phyloP scores from a whole-genome alignment of 1,140 invertebrate species.

The Anoplolepis gracilipes region DNA sequence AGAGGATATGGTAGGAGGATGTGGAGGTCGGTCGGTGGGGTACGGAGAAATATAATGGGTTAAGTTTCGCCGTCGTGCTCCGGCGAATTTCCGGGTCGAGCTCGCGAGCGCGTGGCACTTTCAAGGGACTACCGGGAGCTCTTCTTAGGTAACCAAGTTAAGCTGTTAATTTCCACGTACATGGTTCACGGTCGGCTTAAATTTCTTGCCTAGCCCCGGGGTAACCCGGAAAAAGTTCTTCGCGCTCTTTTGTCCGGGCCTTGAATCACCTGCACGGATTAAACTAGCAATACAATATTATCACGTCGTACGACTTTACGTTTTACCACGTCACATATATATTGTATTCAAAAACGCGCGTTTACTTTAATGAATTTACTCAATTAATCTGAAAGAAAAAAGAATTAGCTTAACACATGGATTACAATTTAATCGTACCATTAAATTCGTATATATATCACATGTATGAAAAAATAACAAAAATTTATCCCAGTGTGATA shows the following conservation, averaged over 20 bases:
- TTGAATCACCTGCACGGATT: slow-evolving; percentile 39
- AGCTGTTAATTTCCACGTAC: slow-evolving; percentile 75
- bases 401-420: neutral
- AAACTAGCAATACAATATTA: slow-evolving; percentile 55
- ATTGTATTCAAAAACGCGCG: slow-evolving; percentile 8
- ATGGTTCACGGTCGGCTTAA: slow-evolving; percentile 71
- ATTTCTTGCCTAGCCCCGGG: slow-evolving; percentile 68
- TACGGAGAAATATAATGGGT: slow-evolving; percentile 73
- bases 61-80: slow-evolving; percentile 77
- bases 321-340: slow-evolving; percentile 25
- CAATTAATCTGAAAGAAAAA: neutral
- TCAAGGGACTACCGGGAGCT: slow-evolving; percentile 68
- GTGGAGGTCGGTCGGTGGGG: slow-evolving; percentile 6
- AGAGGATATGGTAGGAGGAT: slow-evolving; percentile 60
- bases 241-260: slow-evolving; percentile 35
- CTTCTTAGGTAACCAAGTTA: slow-evolving; percentile 73
- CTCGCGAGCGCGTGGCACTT: slow-evolving; percentile 70
- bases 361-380: too few species aligned
- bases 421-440: neutral
- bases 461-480: neutral
- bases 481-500: neutral
- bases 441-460: neutral
- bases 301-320: slow-evolving; percentile 41
- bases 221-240: slow-evolving; percentile 45
- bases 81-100: slow-evolving; percentile 76